Base-by-base conservation (phyloP, 2,113 vertebrate species). In the Noturus placidus region DNA sequence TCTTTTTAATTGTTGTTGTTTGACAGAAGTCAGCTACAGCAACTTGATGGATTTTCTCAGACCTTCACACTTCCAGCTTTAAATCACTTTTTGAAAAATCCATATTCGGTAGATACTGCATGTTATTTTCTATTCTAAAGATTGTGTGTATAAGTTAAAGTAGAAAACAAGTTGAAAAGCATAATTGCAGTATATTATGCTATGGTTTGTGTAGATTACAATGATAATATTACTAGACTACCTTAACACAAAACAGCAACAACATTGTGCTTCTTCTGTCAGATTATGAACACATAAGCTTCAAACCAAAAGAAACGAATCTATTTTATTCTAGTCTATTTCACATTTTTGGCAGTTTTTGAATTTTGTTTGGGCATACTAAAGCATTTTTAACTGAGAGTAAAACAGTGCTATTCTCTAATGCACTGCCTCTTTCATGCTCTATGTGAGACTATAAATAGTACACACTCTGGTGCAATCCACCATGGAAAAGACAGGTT, bases 401-500 rank as follows among this genome's bases (percentile, higher is more conserved):
- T 46, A 27, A 82, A 63, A 3, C 59, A 20, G 38, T 46, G 27
- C 35, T 56, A 10, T 52, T 79, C 30, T 63, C 50, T 83, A 83
- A 67, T 65, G 35, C 38, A 82, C 57, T 82, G 57, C 35, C 57
- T 82, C 35, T 63, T 65, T 82, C 38, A 82, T 14, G 15, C 38
- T 42, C 35, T 27, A 46, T 46, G 59, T 65, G 35, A 46, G 30
- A n/a, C 52, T 85, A 85, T 57, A 85, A 70, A 86, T 77, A 86
- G 59, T 65, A 50, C 74, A 79, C n/a, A 19, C n/a, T 67, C 74
- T 56, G 57, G 9, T 67, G 57, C 59, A 86, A 63, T 63, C 85
- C 76, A 86, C 76, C 57, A 35, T 52, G 27, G 38, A 54, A 79
- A 79, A 46, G 59, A 78, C 67, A 86, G 85, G 56, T 8, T 79